phyloP scores from a whole-genome alignment of 2,797 vertebrate species.

The Coregonus suidteri region DNA sequence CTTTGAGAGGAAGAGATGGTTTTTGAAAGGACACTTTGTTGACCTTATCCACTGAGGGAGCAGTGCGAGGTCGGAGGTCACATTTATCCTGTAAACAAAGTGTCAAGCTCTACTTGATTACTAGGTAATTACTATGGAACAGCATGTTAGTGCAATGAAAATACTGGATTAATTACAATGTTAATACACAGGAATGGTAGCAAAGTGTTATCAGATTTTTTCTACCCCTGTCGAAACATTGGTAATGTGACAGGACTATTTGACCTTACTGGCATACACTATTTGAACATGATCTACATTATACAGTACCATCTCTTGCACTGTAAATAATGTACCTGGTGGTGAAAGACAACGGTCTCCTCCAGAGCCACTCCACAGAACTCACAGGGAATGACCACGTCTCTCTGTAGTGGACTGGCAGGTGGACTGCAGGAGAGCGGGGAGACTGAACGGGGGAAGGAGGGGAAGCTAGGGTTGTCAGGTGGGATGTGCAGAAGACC shows the following conservation, averaged over 20 bases:
- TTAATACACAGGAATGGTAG: neutral
- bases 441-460: conserved; percentile 66
- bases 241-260: too few relatives aligned
- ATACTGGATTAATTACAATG: neutral
- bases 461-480: conserved; percentile 66
- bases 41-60: conserved; percentile 60
- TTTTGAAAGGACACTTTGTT: conserved; percentile 56
- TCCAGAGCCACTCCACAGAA: conserved; percentile 93
- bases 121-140: neutral
- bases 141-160: neutral
- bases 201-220: neutral
- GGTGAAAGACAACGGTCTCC: conserved; percentile 89
- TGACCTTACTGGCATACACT: neutral
- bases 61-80: conserved; percentile 82
- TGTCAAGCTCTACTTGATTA: neutral
- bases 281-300: neutral
- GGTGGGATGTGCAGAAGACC: conserved; percentile 64
- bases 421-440: conserved; percentile 73
- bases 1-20: conserved; percentile 50
- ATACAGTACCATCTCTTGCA: neutral
- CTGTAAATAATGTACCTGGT: conserved; percentile 82
- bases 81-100: conserved; percentile 84
- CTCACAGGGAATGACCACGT: conserved; percentile 90
- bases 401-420: conserved; percentile 70
- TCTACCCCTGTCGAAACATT: neutral